Base-by-base conservation (phyloP, 2,888 invertebrate species). In the Hemicrepidius hirtus region DNA sequence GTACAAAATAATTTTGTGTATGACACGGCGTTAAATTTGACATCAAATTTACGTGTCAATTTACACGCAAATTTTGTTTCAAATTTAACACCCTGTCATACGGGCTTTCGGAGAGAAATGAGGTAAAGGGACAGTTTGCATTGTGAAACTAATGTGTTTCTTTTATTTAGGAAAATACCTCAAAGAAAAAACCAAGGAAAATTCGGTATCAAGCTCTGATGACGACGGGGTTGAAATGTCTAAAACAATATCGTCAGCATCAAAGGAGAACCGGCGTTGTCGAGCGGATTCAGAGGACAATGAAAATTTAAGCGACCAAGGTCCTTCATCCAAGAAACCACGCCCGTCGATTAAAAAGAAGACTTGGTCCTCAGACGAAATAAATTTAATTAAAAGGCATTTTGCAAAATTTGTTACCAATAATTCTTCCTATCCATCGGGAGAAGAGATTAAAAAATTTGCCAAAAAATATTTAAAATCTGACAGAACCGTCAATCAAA, bases 381-480 rank as follows among this genome's bases (percentile, higher is more conserved):
- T 44, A 44, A 44, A 44, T 6, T 44, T 44, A n/a, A 44, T 44
- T 44, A 44, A 44, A 44, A 44, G 13, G 41, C 41, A 44, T 44
- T 44, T 44, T 44, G 6, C 41, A 44, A 44, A 16, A 44, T 44
- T 44, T 44, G 13, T 44, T 16, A 16, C 16, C 41, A 44, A 44
- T 13, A 44, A 44, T 44, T 44, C 41, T 44, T 44, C 41, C 41
- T 44, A 44, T 44, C 13, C 41, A 44, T 44, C 41, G 41, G 41
- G 41, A 44, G 41, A 44, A 13, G 41, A n/a, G 41, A 7, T 44
- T 44, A 44, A 44, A 44, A 44, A 44, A n/a, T 16, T 44, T 44
- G n/a, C 41, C 41, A 44, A 44, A 44, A 44, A 44, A 44, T 44
- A 16, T 44, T n/a, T 44, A 44, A n/a, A 44, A 44, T 44, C 41